Base-by-base conservation (phyloP, 2,888 invertebrate genomes). In the Cryptocephalus primarius region DNA sequence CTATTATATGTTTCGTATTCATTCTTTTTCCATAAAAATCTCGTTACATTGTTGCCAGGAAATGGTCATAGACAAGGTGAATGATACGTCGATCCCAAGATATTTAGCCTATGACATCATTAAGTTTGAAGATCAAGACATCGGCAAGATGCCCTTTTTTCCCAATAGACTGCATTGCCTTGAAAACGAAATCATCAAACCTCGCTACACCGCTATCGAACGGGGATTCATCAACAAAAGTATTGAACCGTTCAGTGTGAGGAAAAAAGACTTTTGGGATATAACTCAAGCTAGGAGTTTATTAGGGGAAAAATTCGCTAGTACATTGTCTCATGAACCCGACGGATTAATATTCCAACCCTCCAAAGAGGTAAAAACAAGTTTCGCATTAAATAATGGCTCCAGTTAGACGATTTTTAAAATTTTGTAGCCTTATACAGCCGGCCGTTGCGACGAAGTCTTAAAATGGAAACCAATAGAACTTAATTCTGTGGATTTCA, bases 301-400 rank as follows among this genome's bases (percentile, higher is more conserved):
- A 40, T 70, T 91, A 4, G 82, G 87, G 10, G 88, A 88, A 40
- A 89, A 90, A 63, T 97, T 99, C 70, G 81, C 86, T 0, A 82
- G 82, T 55, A 79, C 83, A 33, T 73, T 99, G 12, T 77, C 82
- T 1, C 99, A 99, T 65, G 95, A 97, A 67, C 95, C 96, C 0
- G 99, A 99, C 65, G 99, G 99, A 13, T 77, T 99, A 10, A 93
- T 99, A 62, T 99, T 97, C 67, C 99, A 99, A 66, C 99, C 99
- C 0, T 77, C 85, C 0, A 75, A 79, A 51, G 88, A 87, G 51
- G 59, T 59, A 45, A 68, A 88, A 88, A 67, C 66, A 9, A 33
- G n/a, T 32, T 9, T 45, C 11, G 6, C 39, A 6, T 36, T 36
- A 11, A 11, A 36, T 11, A 36, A 36, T 36, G 36, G 6, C 4